These are phyloP conservation scores for Heterodera filipjevi DNA, from an alignment of 2,888 invertebrate genomes.

Conservation along the genomic window DNA sequence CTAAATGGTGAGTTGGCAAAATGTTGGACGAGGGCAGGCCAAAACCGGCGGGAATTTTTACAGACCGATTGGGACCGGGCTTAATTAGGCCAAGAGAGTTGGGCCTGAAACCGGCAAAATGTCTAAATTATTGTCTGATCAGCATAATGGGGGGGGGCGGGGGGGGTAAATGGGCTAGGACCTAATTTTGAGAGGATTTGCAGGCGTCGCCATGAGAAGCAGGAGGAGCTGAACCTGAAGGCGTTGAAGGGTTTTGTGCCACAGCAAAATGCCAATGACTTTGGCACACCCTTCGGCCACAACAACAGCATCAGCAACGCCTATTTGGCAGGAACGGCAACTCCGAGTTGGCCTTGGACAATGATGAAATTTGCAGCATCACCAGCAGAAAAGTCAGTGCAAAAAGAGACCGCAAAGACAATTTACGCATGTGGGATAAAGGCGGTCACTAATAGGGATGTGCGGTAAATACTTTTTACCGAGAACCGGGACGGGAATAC, in stretches of 20 bases:
- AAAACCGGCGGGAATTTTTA: too few species aligned
- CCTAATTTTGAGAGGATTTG: not conserved
- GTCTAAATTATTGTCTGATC: not conserved
- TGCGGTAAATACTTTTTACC: too few species aligned
- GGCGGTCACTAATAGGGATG: too few species aligned
- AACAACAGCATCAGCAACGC: not conserved
- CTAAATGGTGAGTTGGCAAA: slow-evolving; percentile 78
- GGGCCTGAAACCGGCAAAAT: not conserved
- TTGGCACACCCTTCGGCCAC: not conserved
- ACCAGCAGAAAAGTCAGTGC: not conserved
- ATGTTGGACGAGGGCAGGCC: too few species aligned
- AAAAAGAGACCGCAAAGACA: too few species aligned
- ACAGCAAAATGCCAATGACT: not conserved
- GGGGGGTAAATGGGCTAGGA: too few species aligned
- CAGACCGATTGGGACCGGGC: not conserved
- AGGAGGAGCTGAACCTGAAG: slow-evolving; percentile 27
- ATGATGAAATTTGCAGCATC: slow-evolving; percentile 1
- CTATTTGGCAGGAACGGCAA: not conserved
- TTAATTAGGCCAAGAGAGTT: slow-evolving; percentile 11
- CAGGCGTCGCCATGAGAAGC: slow-evolving; percentile 26
- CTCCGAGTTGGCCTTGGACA: slow-evolving; percentile 10
- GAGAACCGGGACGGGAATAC: too few species aligned
- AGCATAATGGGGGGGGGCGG: too few species aligned
- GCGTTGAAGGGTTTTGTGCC: not conserved
- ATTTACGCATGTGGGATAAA: too few species aligned